These are phyloP conservation scores for Cherax quadricarinatus DNA, from an alignment of 1,140 invertebrate genomes.

Conservation along the genomic window DNA sequence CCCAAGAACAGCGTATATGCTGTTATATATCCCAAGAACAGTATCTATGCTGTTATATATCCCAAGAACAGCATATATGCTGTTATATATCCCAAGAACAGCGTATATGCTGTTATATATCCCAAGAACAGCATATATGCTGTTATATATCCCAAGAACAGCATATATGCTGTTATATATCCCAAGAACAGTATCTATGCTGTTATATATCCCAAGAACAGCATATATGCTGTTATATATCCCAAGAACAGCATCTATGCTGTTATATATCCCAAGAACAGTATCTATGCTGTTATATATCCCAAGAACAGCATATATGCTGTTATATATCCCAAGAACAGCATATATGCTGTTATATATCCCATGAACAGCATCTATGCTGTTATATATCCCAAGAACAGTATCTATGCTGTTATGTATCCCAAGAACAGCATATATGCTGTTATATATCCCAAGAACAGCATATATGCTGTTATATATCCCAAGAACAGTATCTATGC, in stretches of 20 bases:
- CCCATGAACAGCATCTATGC: background rate
- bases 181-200: background rate
- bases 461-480: background rate
- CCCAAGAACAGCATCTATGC: background rate
- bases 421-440: background rate
- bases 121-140: background rate
- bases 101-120: background rate
- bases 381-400: too few species aligned
- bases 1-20: background rate
- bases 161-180: background rate
- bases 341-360: background rate
- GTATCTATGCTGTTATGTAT: background rate
- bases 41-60: background rate
- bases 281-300: background rate
- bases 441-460: too few species aligned
- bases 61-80: background rate
- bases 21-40: too few species aligned
- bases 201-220: too few species aligned
- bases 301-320: background rate
- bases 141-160: too few species aligned
- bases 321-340: too few species aligned
- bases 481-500: background rate
- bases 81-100: too few species aligned
- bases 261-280: too few species aligned
- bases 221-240: background rate